Evolutionary conservation across 92 coral and sea anemone species (phyloP).

Genomic region (Actinostola sp.): DNA sequence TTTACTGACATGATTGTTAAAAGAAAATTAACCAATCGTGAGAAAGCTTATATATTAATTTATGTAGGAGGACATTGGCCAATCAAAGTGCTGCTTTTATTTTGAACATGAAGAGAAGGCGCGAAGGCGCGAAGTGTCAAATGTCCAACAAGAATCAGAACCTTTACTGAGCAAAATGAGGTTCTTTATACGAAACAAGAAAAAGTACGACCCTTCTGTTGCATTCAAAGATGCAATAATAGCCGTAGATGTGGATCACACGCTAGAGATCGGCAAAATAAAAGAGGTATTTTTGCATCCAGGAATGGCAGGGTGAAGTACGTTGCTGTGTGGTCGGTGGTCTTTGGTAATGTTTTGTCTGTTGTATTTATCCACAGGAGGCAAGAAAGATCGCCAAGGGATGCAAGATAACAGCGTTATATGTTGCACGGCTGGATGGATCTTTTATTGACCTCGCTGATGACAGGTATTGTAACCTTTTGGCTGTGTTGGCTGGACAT

Average conservation of each 20-base stretch:
- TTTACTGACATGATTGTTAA: no score
- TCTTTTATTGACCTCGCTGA: slow-evolving; percentile 69
- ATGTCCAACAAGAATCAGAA: neutral
- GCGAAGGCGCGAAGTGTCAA: slow-evolving; percentile 34
- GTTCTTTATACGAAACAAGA: slow-evolving; percentile 63
- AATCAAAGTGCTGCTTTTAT: neutral
- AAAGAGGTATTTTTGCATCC: slow-evolving; percentile 46
- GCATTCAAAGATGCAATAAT: slow-evolving; percentile 23
- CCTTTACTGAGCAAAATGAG: slow-evolving; percentile 29
- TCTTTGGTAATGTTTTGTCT: neutral
- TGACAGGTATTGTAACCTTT: slow-evolving; percentile 47
- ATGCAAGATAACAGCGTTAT: slow-evolving; percentile 64
- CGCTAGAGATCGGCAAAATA: slow-evolving; percentile 40
- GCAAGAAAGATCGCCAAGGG: slow-evolving; percentile 57
- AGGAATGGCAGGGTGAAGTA: neutral
- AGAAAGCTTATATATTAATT: neutral
- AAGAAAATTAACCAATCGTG: neutral
- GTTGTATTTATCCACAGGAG: slow-evolving; percentile 35
- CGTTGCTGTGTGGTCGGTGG: neutral
- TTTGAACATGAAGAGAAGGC: neutral
- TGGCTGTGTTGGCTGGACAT: no score
- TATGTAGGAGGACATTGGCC: neutral
- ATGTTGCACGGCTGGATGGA: slow-evolving; percentile 53
- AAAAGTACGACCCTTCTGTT: slow-evolving; percentile 54
- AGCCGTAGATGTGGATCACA: slow-evolving; percentile 29